Base-by-base conservation (phyloP, 2,113 vertebrate species). In the Myotis davidii region DNA sequence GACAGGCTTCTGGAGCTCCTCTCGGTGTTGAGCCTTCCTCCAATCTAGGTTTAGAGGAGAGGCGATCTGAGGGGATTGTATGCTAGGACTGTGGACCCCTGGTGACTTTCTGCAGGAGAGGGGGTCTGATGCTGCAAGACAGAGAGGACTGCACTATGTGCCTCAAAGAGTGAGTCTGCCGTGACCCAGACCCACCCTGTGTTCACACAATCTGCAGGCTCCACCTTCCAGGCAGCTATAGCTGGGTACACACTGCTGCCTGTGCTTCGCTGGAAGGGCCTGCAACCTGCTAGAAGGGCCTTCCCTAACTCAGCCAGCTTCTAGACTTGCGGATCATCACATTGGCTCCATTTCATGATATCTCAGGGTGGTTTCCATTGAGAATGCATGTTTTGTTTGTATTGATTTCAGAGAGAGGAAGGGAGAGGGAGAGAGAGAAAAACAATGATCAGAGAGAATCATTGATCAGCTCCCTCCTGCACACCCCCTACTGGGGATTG, bases 91-190 rank as follows among this genome's bases (percentile, higher is more conserved):
- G 42, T n/a, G 97, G 96, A 25, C 89, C 98, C 0, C 27, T 97
- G 48, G 97, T 98, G 3, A 98, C 97, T 29, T 98, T 97, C 94
- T 98, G 98, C 25, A 97, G 93, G 48, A 97, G 88, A 82, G 52
- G 0, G 0, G 73, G 92, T 0, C 96, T 98, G 96, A 96, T 97
- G 97, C 96, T 98, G 25, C 98, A 98, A 0, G 97, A 94, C 0
- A 88, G 98, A 93, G 94, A 97, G 0, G 97, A 98, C 74, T 98
- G 98, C 13, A 87, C 73, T 14, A 69, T 0, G 0, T 92, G 95
- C 72, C 94, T 93, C 79, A 52, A 4, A 17, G 9, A 39, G 34
- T 29, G 12, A 3, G 1, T 27, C 54, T 52, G 3, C 65, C 37
- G 0, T 70, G 39, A 21, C 18, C 39, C 39, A 45, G 8, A 25